A percentile compares a stretch with the other conserved stretches of the same genome.
Conservation (phyloP, 2,113 vertebrate genomes). For the Gymnarchus niloticus region DNA sequence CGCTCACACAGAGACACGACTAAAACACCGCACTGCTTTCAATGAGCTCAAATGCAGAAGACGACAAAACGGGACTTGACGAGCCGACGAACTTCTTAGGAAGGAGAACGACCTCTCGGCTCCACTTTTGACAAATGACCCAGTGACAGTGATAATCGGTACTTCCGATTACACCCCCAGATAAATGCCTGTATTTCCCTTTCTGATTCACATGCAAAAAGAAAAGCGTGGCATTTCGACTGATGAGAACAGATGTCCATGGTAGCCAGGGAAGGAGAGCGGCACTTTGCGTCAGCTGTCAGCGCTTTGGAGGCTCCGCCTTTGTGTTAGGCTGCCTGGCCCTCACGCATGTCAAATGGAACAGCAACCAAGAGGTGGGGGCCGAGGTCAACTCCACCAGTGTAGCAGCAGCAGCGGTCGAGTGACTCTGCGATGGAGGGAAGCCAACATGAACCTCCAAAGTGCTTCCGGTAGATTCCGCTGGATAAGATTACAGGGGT, state of each 20-base stretch:
- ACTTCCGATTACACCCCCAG: constrained; percentile 9
- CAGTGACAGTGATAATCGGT: not conserved
- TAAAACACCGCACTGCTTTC: not conserved
- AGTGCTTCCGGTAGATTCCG: not conserved
- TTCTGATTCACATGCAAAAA: not conserved
- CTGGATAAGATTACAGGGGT: not conserved
- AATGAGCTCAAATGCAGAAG: not conserved
- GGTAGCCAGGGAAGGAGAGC: not conserved
- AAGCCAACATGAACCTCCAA: not conserved
- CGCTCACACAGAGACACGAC: not conserved
- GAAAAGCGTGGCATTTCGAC: not conserved
- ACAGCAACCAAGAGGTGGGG: not conserved
- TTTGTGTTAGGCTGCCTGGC: not conserved
- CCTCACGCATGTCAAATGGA: not conserved
- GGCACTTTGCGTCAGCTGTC: constrained; percentile 23
- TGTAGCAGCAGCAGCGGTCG: not conserved
- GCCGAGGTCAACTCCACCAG: not conserved
- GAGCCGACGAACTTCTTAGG: not conserved
- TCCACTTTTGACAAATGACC: not conserved
- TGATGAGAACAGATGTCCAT: constrained; percentile 21
- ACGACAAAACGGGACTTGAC: not conserved
- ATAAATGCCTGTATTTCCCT: not conserved
- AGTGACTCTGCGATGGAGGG: not conserved
- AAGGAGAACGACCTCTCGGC: not conserved
- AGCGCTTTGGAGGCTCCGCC: not conserved